Evolutionary conservation across 2,888 invertebrate genomes (phyloP).

Genomic region (Branchinecta sandiegonensis): DNA sequence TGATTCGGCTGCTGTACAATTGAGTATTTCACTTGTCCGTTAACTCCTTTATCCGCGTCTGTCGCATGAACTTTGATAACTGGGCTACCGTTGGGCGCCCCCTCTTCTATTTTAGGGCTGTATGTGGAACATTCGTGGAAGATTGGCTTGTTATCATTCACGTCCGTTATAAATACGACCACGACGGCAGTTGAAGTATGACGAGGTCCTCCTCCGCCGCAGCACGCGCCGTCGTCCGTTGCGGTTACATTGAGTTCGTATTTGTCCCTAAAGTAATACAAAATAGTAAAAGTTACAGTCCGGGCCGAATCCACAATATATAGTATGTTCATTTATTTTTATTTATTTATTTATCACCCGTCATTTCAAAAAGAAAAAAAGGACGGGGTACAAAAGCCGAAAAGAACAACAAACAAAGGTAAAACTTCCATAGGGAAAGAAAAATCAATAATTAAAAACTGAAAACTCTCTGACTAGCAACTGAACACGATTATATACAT

Average conservation of each 20-base stretch:
- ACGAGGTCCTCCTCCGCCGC: slow-evolving; percentile 69
- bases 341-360: too few relatives aligned
- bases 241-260: slow-evolving; percentile 94
- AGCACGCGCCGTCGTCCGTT: slow-evolving; percentile 93
- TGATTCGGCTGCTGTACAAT: slow-evolving; percentile 90
- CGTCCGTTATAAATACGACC: slow-evolving; percentile 90
- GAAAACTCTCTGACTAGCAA: too few relatives aligned
- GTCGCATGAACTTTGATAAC: slow-evolving; percentile 68
- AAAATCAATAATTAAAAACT: too few relatives aligned
- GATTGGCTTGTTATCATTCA: slow-evolving; percentile 90
- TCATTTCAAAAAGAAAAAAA: too few relatives aligned
- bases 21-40: slow-evolving; percentile 90
- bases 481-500: too few relatives aligned
- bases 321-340: too few relatives aligned
- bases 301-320: too few relatives aligned
- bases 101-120: slow-evolving; percentile 84
- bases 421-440: too few relatives aligned
- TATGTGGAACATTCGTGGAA: slow-evolving; percentile 88
- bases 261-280: slow-evolving; percentile 48
- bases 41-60: slow-evolving; percentile 90
- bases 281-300: not conserved
- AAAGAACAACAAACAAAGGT: too few relatives aligned
- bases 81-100: slow-evolving; percentile 81
- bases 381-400: too few relatives aligned
- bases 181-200: slow-evolving; percentile 90